Base-by-base conservation (phyloP, 2,797 vertebrate species). In the Eulemur mongoz region DNA sequence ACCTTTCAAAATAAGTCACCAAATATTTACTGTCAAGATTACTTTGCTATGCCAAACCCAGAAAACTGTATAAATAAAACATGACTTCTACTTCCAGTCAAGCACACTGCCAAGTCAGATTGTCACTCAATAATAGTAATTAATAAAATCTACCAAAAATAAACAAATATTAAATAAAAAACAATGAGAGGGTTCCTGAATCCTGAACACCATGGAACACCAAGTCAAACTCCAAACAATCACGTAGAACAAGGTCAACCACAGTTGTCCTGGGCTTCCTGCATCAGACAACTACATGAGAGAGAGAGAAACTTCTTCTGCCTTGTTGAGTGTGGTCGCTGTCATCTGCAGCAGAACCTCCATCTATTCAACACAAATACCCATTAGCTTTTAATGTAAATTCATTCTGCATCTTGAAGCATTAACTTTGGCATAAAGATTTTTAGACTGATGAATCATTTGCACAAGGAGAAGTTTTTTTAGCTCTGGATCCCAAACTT, bases 81-180 rank as follows among this genome's bases (percentile, higher is more conserved):
- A 59, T 45, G 35, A 69, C 40, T 96, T 96, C 50, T 17, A 90
- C 25, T 69, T 93, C 59, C 59, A 73, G 54, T 69, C 61, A 63
- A 88, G 67, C 40, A 61, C 38, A 90, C 17, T 59, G 52, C 67
- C 73, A 25, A 79, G 82, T 69, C n/a, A 72, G 57, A 84, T 43
- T 72, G 78, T 75, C 70, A 95, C 17, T 70, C 69, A 52, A 78
- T 83, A 87, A 83, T 45, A 89, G 87, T 78, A 89, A 90, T 73
- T 69, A 70, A 88, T 50, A 63, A 59, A 85, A 92, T 67, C n/a
- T 63, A 14, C 35, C 81, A 94, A 92, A 87, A 93, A 97, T 45
- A 14, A 80, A 89, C 8, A 65, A 82, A 87, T 79, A 70, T 70
- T 70, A 70, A 94, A 92, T 80, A 59, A 32, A 87, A 78, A 89